Conservation (phyloP, 2,888 invertebrate species). For the Stenodera caucasica region DNA sequence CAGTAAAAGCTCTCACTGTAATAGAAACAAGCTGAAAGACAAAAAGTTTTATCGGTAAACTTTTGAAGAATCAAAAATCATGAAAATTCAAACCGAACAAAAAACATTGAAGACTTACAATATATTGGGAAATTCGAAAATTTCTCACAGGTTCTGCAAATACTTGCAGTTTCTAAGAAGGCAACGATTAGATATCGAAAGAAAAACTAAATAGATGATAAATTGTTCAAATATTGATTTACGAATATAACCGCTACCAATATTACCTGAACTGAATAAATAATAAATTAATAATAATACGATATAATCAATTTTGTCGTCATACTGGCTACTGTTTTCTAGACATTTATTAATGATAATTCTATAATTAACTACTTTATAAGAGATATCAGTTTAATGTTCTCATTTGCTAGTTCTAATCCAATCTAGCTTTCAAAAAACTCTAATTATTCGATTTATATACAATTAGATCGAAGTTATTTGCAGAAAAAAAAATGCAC, state of each 20-base stretch:
- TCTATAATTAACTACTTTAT: constrained; percentile 19
- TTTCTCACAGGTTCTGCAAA: too few relatives aligned
- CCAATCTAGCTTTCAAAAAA: constrained; percentile 1
- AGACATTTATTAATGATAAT: constrained; percentile 13
- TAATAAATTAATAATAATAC: too few relatives aligned
- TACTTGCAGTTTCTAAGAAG: not conserved
- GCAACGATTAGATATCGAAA: not conserved
- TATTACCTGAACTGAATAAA: too few relatives aligned
- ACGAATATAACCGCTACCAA: not conserved
- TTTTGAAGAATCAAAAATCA: too few relatives aligned
- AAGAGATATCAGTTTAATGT: constrained; percentile 22
- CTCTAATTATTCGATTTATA: too few relatives aligned
- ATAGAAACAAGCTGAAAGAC: too few relatives aligned
- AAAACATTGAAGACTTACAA: too few relatives aligned
- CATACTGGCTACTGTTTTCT: constrained; percentile 21
- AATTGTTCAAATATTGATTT: not conserved
- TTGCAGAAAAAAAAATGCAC: constrained; percentile 14
- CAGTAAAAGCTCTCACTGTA: too few relatives aligned
- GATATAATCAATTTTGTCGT: constrained; percentile 17
- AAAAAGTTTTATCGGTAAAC: too few relatives aligned
- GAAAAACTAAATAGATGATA: not conserved
- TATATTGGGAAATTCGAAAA: too few relatives aligned
- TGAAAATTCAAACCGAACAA: too few relatives aligned
- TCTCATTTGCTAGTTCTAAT: constrained; percentile 13
- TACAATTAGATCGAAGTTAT: not conserved